Evolutionary conservation across 2,888 invertebrate species (phyloP), one percentile per base, ranked within the genome.

Genomic region (Iphiclides podalirius): DNA sequence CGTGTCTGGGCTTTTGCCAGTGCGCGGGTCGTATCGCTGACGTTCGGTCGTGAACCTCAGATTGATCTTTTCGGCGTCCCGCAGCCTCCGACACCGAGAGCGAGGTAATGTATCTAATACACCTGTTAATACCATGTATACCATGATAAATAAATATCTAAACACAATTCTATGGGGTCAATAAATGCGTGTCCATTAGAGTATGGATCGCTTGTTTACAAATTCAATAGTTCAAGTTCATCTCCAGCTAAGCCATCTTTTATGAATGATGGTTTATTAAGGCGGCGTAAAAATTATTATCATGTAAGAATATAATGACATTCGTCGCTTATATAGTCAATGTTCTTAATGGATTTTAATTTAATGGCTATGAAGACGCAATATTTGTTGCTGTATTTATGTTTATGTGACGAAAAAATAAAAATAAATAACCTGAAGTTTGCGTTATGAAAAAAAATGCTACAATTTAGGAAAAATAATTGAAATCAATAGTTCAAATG

Each of bases 21-120:
- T 79, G 64, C 66, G 76, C 72, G 67, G 65, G 67, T 62, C 64
- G 60, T 60, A 53, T 63, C 63, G 67, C 59, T 67, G 68, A 61
- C 67, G 72, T 58, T 57, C 67, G 71, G 67, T 63, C 72, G 84
- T 74, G 71, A 70, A 60, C 61, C 56, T 52, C 46, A 36, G 33
- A 38, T 14, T 20, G 55, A 53, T 57, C 50, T 48, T 52, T 57
- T 57, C 58, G 28, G 33, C 50, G 53, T 57, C 55, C 59, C 54
- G 60, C 61, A 54, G 49, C 55, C 54, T 48, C 60, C 62, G 55
- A 55, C 54, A 44, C 35, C 47, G 49, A 48, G 52, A 58, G 58
- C 60, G 65, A 69, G 74, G 76, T 77, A 66, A 76, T 71, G 17
- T 44, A 28, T 49, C 3, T 16, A 2, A 23, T 38, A 31, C 17